A percentile compares a stretch with the other conserved stretches of the same genome.
Conservation (phyloP, 2,888 invertebrate species). For the Malacosoma neustria region DNA sequence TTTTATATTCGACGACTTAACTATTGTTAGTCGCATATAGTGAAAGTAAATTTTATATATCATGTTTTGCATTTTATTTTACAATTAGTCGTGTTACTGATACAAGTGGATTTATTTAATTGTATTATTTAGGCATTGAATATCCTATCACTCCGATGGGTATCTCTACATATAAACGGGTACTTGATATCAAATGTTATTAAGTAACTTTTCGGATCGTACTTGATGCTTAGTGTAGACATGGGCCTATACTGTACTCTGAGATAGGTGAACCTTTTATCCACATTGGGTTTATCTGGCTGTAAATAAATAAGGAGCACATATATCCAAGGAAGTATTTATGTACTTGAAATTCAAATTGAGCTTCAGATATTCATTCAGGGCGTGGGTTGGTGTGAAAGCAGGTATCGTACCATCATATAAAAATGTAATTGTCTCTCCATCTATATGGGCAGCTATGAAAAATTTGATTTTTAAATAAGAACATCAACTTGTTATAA, state of each 20-base stretch:
- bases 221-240: conserved; percentile 19
- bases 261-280: conserved; percentile 19
- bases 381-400: conserved; percentile 20
- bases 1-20: conserved; percentile 62
- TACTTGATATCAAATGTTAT: conserved; percentile 23
- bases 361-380: too few relatives aligned
- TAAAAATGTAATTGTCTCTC: conserved; percentile 16
- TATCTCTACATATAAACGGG: conserved; percentile 26
- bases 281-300: conserved; percentile 11
- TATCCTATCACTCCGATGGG: conserved; percentile 27
- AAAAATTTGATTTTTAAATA: too few relatives aligned
- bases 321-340: too few relatives aligned
- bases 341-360: too few relatives aligned
- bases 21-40: conserved; percentile 64
- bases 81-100: background rate
- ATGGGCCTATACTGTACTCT: conserved; percentile 26
- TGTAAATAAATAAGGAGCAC: too few relatives aligned
- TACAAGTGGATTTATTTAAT: background rate
- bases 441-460: conserved; percentile 8
- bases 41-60: conserved; percentile 44
- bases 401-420: conserved; percentile 17
- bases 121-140: conserved; percentile 12
- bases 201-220: conserved; percentile 8
- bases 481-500: too few relatives aligned
- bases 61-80: background rate